Conservation (phyloP, 2,888 invertebrate species). For the Cephus pulcher region DNA sequence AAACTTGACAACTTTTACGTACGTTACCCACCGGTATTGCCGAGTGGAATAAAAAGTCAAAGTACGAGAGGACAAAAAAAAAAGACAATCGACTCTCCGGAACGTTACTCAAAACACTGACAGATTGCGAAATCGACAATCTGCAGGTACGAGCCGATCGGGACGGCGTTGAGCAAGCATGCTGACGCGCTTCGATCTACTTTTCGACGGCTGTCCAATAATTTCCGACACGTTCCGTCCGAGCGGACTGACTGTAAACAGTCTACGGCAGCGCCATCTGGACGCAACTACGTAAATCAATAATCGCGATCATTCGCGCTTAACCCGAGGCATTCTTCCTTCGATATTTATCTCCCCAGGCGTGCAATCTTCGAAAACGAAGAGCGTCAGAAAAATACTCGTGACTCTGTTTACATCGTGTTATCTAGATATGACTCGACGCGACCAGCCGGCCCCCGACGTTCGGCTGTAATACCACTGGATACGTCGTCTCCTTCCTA, state of each 20-base stretch:
- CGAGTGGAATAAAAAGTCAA: neutral
- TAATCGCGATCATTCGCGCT: neutral
- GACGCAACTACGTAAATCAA: neutral
- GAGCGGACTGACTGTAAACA: neutral
- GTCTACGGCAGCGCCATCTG: neutral
- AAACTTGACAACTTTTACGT: neutral
- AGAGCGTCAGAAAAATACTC: neutral
- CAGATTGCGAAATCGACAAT: neutral
- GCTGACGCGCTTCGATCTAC: neutral
- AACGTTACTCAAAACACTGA: neutral
- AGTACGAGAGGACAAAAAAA: neutral
- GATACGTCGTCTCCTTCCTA: neutral
- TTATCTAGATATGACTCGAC: constrained; percentile 15
- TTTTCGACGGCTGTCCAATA: neutral
- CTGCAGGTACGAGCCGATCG: neutral
- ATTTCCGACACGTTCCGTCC: neutral
- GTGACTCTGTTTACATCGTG: constrained; percentile 11
- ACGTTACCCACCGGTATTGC: neutral
- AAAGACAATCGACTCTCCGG: neutral
- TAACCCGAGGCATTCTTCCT: neutral
- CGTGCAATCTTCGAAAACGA: neutral
- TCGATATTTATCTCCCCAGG: neutral
- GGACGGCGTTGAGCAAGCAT: neutral
- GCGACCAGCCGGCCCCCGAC: constrained; percentile 5
- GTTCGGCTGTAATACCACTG: neutral